These are phyloP conservation scores for Cephus sareptanus DNA, from an alignment of 2,888 invertebrate genomes.

Conservation along the genomic window DNA sequence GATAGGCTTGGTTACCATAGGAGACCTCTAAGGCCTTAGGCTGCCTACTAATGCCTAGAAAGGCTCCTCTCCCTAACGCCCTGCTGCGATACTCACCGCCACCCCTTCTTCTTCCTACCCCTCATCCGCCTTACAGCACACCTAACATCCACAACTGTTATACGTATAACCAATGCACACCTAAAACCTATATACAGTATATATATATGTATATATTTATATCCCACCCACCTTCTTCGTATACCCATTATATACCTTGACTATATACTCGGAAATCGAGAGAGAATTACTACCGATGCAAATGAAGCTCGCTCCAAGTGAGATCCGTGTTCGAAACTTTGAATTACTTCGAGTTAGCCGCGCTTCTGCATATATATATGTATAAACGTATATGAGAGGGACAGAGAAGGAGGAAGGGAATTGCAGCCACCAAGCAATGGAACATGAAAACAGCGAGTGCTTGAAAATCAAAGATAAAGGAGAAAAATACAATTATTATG, in stretches of 20 bases:
- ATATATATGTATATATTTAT: neutral
- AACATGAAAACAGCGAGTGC: neutral
- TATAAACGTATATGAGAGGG: neutral
- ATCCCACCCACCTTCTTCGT: neutral
- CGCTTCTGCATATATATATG: neutral
- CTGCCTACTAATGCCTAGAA: conserved; percentile 56
- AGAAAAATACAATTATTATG: neutral
- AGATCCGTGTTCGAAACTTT: neutral
- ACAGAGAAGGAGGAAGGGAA: neutral
- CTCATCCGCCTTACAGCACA: neutral
- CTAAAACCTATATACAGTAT: neutral
- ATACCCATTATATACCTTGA: neutral
- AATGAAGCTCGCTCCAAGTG: neutral
- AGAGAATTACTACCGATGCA: neutral
- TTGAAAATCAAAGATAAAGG: neutral
- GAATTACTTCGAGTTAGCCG: neutral
- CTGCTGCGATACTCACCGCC: conserved; percentile 10
- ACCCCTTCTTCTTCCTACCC: neutral
- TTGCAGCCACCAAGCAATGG: neutral
- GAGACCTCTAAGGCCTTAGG: conserved; percentile 61
- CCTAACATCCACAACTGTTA: neutral
- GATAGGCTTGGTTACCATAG: conserved; percentile 65
- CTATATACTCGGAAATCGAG: neutral
- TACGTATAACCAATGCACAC: neutral
- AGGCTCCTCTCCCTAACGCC: conserved; percentile 38